Evolutionary conservation across 2,113 vertebrate species (phyloP), one percentile per base, ranked within the genome.

Genomic region (Alouatta palliata): DNA sequence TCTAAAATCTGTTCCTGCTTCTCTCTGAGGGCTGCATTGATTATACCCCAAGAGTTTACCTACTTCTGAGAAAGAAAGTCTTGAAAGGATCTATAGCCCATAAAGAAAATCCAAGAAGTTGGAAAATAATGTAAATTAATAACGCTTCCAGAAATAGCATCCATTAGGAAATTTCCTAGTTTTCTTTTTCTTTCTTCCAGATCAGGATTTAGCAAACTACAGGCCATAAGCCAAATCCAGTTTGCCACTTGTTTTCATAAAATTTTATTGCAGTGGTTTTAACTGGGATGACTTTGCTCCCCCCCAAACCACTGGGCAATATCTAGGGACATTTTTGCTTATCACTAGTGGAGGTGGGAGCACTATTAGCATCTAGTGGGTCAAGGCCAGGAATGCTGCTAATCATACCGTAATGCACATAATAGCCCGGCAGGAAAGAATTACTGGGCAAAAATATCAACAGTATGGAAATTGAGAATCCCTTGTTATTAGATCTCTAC

Each of bases 341-440:
- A 45, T 90, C n/a, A 27, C 4, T 11, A 14, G 47, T 25, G 5
- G 13, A n/a, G 3, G 0, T 14, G 25, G 32, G 9, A 17, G 17
- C 1, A 17, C 8, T 27, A 0, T 17, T 47, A 45, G 13, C 30
- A 27, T 12, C 2, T 10, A 27, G 23, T 3, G 17, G 40, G n/a
- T 56, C 47, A 47, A 58, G 43, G n/a, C n/a, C 27, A 66, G 19
- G 27, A 37, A 8, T 23, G 14, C 7, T 8, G 11, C 21, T 49
- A 8, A 23, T 35, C 20, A 20, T 16, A 14, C 12, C 4, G 6
- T 71, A 49, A 1, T 35, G 21, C 23, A 25, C 19, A 1, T 5
- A 11, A 19, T 13, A n/a, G 11, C 13, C 27, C 2, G 5, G 1
- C 4, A 2, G 17, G 43, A 58, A 66, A 86, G 56, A 66, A 27